Base-by-base conservation (phyloP, 2,888 invertebrate species). In the Apantesis nais region DNA sequence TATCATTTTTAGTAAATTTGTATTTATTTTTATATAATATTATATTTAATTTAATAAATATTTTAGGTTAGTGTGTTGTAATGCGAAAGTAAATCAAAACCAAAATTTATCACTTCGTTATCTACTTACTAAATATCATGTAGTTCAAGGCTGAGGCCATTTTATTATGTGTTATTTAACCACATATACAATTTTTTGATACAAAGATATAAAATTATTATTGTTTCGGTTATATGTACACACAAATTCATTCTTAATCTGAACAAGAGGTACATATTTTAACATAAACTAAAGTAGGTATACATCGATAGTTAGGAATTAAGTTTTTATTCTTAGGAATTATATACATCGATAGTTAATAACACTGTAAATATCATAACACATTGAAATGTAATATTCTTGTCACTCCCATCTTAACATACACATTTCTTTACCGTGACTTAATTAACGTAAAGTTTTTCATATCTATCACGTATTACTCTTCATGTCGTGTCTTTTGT, bases 61-160 rank as follows among this genome's bases (percentile, higher is more conserved):
- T 52, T 52, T 3, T n/a, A n/a, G 14, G 14, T 55, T 25, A 25
- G 25, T 55, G 25, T 14, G 4, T 25, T 55, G 3, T 25, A 16
- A 16, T 1, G 55, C 12, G 25, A 14, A 55, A 25, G 55, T 55
- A 25, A 12, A 39, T 67, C 9, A 68, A 71, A 81, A 83, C 19
- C 81, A 85, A 82, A 37, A 34, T 79, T 73, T 72, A 9, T 16
- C 70, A 22, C 78, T 79, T 67, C 66, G n/a, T n/a, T n/a, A n/a
- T n/a, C n/a, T n/a, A n/a, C n/a, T n/a, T n/a, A n/a, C n/a, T n/a
- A n/a, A n/a, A 69, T 73, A 76, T 66, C 62, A 14, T 67, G 37
- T 55, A 78, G 34, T 84, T 87, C 66, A 48, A 70, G 5, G 80
- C 77, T 1, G 71, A 86, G 75, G 65, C 85, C 86, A 48, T 86